Base-by-base conservation (phyloP, 2,113 vertebrate species). In the Rutilus rutilus region DNA sequence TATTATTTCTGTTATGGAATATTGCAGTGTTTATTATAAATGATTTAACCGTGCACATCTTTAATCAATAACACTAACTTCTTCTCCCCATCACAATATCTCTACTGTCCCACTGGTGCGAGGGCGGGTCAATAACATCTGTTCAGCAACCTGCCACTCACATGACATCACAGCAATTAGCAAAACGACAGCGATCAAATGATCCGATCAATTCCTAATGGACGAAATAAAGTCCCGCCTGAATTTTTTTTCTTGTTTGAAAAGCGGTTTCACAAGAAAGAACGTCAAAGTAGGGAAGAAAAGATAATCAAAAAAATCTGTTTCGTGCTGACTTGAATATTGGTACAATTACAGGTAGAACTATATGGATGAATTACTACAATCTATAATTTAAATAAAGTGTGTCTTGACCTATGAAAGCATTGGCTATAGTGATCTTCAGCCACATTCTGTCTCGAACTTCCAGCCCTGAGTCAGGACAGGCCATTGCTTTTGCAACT, bases 401-500 rank as follows among this genome's bases (percentile, higher is more conserved):
- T 33, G 47, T 47, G 27, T 45, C 45, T 30, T 62, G 90, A 95
- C 94, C 94, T 23, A 95, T 95, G 64, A 95, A 95, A 74, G 94
- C 94, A 17, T 94, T 95, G 47, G 94, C 92, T 30, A 95, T 94
- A 39, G 94, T 95, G 82, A 95, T 94, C 92, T 94, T 95, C 30
- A 95, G 92, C 94, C 94, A 95, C 94, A 94, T 99, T 89, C 98
- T 96, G 93, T 99, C 98, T 59, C 98, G 96, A 86, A 99, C 97
- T 92, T 99, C 98, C 78, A 99, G 93, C 87, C 98, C 98, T 0
- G 98, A 99, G 91, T 99, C 98, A 39, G 97, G 96, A 71, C 97
- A 99, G 86, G 97, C 97, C 98, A 99, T 99, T 62, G 98, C 98
- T 94, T 99, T 99, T 78, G 98, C 98, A 27, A 99, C 96, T 6